phyloP scores from a whole-genome alignment of 2,797 vertebrate genomes.

The Protonibea diacanthus region DNA sequence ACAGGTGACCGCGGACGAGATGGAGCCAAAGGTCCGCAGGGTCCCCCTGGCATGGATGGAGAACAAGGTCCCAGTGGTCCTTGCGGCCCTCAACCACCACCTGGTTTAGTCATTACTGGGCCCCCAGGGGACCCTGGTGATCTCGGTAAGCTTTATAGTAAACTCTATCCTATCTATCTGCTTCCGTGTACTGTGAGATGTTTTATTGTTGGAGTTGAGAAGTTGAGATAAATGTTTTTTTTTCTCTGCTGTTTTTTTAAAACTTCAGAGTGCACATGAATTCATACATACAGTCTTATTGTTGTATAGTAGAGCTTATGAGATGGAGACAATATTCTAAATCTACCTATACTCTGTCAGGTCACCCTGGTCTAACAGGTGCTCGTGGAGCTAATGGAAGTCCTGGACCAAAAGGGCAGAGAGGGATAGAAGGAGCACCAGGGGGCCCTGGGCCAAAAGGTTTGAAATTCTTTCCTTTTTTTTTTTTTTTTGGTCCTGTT shows the following conservation, averaged over 20 bases:
- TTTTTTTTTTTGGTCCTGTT: neutral
- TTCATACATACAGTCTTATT: neutral
- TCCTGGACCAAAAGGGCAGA: constrained; percentile 66
- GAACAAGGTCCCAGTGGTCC: constrained; percentile 47
- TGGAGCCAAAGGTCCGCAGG: constrained; percentile 66
- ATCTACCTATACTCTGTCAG: constrained; percentile 43
- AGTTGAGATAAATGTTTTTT: neutral
- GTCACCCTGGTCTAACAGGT: constrained; percentile 64
- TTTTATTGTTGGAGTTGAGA: neutral
- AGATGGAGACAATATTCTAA: neutral
- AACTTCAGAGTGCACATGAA: neutral
- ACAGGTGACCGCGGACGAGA: constrained; percentile 65
- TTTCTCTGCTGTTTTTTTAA: neutral
- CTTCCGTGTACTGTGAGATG: neutral
- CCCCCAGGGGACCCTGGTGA: constrained; percentile 51
- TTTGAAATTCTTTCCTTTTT: constrained; percentile 31
- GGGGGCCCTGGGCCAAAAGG: constrained; percentile 70
- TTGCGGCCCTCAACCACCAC: constrained; percentile 4
- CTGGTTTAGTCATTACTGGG: accelerated
- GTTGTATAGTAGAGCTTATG: neutral
- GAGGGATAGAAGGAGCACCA: constrained; percentile 55
- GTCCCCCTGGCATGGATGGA: constrained; percentile 60
- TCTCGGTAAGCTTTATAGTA: constrained; percentile 47
- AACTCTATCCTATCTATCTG: neutral
- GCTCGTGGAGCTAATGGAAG: constrained; percentile 62